phyloP scores from a whole-genome alignment of 2,888 invertebrate species.

The Pammene aurita region DNA sequence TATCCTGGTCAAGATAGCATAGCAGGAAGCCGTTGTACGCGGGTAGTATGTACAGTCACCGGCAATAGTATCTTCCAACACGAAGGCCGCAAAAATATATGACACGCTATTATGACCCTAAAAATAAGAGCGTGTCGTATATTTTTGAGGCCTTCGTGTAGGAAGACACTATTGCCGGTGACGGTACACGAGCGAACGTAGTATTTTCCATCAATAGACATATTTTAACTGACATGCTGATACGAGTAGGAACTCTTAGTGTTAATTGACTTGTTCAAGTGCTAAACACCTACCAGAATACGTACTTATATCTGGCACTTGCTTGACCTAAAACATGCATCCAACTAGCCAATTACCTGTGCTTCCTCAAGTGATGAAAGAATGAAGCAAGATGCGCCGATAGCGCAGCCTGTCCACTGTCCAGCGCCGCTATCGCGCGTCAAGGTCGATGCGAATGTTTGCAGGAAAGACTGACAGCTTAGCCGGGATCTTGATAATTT shows the following conservation, averaged over 20 bases:
- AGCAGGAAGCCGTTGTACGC: no score
- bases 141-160: no score
- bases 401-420: constrained; percentile 30
- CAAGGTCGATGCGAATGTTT: constrained; percentile 39
- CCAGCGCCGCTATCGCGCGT: constrained; percentile 39
- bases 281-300: not conserved
- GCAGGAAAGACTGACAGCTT: constrained; percentile 37
- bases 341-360: constrained; percentile 34
- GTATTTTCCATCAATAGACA: no score
- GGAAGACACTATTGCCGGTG: no score
- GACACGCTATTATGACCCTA: no score
- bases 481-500: constrained; percentile 39
- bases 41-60: no score
- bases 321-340: constrained; percentile 12
- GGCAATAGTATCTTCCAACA: no score
- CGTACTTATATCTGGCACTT: not conserved
- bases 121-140: no score
- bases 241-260: not conserved
- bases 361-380: constrained; percentile 36
- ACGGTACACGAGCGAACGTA: no score
- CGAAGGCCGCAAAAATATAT: no score
- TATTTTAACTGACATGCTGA: not conserved
- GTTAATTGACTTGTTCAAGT: not conserved
- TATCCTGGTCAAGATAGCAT: no score
- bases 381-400: constrained; percentile 36